A percentile compares a stretch with the other conserved stretches of the same genome.
Conservation (phyloP, 2,888 invertebrate genomes). For the Papilio demoleus region DNA sequence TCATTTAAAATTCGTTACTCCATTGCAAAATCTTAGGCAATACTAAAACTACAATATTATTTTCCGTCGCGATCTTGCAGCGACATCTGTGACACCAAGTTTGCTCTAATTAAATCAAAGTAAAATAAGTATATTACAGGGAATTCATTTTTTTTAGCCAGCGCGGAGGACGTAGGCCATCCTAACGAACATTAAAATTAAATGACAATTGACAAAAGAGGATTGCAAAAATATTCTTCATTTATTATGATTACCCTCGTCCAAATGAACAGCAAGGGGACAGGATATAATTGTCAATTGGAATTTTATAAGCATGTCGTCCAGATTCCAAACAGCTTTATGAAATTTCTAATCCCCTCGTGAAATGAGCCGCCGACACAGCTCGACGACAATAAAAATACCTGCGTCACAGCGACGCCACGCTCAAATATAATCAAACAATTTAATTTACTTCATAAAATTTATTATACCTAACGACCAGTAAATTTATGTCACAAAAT, state of each 20-base stretch:
- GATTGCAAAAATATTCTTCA: background rate
- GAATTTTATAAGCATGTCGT: conserved; percentile 53
- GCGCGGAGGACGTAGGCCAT: too few species aligned
- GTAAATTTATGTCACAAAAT: conserved; percentile 69
- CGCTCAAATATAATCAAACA: conserved; percentile 45
- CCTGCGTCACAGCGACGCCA: conserved; percentile 11
- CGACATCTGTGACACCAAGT: too few species aligned
- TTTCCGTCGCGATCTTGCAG: too few species aligned
- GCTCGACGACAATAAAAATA: conserved; percentile 45
- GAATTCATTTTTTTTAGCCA: too few species aligned
- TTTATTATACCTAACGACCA: conserved; percentile 70
- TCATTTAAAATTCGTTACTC: background rate
- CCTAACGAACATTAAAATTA: background rate
- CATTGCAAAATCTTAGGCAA: too few species aligned
- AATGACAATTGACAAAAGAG: background rate
- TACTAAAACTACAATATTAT: too few species aligned
- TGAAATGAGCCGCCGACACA: conserved; percentile 48
- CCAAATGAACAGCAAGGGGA: conserved; percentile 22
- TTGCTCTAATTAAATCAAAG: too few species aligned
- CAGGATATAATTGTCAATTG: conserved; percentile 41
- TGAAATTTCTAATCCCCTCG: conserved; percentile 55
- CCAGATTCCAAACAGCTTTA: conserved; percentile 53
- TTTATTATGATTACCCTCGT: background rate
- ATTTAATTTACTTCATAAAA: conserved; percentile 57
- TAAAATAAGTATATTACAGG: too few species aligned